A percentile compares a stretch with the other conserved stretches of the same genome.
Conservation (phyloP, 2,888 invertebrate genomes). For the Phortica okadai region DNA sequence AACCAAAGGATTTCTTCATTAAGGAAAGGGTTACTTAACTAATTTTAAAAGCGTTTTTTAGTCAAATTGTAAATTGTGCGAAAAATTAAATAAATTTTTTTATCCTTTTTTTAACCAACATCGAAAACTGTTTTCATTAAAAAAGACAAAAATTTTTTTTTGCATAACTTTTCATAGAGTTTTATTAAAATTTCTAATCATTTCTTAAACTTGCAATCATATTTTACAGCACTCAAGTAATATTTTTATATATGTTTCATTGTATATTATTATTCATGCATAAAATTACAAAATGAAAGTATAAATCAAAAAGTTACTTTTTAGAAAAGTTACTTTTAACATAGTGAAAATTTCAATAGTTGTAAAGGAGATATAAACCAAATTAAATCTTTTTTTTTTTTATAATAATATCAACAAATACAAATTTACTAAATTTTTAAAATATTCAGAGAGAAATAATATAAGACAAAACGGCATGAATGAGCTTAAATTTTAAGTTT, state of each 20-base stretch:
- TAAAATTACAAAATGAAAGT: no score
- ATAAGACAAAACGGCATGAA: constrained; percentile 35
- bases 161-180: constrained; percentile 28
- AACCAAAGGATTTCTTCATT: constrained; percentile 1
- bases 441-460: constrained; percentile 17
- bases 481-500: constrained; percentile 16
- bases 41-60: constrained; percentile 52
- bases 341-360: no score
- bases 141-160: constrained; percentile 54
- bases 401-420: neutral
- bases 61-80: constrained; percentile 65
- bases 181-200: constrained; percentile 29
- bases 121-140: constrained; percentile 39
- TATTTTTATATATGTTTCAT: neutral
- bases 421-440: constrained; percentile 38
- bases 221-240: constrained; percentile 22
- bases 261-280: no score
- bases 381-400: neutral
- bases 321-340: no score
- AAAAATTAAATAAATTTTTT: constrained; percentile 48
- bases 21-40: neutral
- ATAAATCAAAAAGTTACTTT: no score
- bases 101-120: constrained; percentile 48
- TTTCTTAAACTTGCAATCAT: neutral
- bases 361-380: neutral